Conservation (phyloP, 2,797 vertebrate genomes). For the Nyctalus aviator region DNA sequence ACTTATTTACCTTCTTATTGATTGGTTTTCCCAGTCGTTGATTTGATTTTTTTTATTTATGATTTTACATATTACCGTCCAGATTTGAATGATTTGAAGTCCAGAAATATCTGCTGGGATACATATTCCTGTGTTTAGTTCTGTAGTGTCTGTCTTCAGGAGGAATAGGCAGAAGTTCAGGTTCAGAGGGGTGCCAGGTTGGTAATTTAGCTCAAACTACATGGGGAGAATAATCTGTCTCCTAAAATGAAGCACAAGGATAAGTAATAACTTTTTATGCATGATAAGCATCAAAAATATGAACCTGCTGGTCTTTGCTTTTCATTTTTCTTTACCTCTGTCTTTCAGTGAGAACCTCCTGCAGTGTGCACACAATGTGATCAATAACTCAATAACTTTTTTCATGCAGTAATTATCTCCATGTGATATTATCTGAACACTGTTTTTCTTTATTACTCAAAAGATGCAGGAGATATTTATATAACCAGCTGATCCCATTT, state of each 20-base stretch:
- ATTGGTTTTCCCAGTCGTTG: conserved; percentile 65
- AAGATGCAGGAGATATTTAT: conserved; percentile 90
- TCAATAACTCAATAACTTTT: conserved; percentile 97
- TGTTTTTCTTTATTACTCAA: conserved; percentile 91
- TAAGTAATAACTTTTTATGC: conserved; percentile 94
- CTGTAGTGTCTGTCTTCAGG: conserved; percentile 82
- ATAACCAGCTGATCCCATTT: conserved; percentile 91
- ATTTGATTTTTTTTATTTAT: conserved; percentile 66
- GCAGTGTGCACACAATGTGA: conserved; percentile 90
- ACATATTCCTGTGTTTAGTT: conserved; percentile 82
- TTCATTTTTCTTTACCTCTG: conserved; percentile 90
- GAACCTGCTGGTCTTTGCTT: conserved; percentile 91
- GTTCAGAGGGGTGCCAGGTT: conserved; percentile 87
- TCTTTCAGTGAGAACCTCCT: conserved; percentile 90
- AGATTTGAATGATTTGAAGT: conserved; percentile 74
- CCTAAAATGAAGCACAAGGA: conserved; percentile 89
- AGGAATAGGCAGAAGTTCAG: conserved; percentile 83
- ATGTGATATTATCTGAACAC: conserved; percentile 91
- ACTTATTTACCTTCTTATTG: not conserved
- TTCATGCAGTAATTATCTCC: conserved; percentile 93
- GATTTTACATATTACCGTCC: conserved; percentile 58
- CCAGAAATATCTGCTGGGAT: conserved; percentile 78
- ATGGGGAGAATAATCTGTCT: conserved; percentile 91
- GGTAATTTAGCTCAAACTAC: conserved; percentile 89
- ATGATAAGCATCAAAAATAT: conserved; percentile 91